Percentiles rank a stretch among this genome's conserved stretches.
Evolutionary conservation across 1,140 invertebrate genomes (phyloP).

Genomic region (Leucophenga varia): DNA sequence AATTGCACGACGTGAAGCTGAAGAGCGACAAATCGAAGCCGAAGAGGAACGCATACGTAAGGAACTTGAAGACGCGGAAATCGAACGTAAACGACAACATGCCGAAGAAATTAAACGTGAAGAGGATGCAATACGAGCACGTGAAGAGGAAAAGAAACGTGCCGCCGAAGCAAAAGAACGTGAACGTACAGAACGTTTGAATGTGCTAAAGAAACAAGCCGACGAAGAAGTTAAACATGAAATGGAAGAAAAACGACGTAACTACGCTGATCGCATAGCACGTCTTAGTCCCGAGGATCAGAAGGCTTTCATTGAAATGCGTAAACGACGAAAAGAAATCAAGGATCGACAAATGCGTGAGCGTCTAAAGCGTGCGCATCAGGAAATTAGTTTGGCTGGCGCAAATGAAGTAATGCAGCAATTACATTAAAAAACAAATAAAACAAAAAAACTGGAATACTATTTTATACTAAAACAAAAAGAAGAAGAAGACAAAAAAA

Average conservation of each 20-base stretch:
- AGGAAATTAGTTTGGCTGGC: too few species aligned
- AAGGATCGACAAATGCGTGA: constrained; percentile 27
- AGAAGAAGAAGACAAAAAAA: constrained; percentile 7
- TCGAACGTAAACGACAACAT: constrained; percentile 22
- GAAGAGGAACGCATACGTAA: constrained; percentile 37
- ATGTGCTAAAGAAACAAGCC: constrained; percentile 29
- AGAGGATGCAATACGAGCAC: constrained; percentile 19
- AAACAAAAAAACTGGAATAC: constrained; percentile 18
- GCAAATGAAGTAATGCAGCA: too few species aligned
- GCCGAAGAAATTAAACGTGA: constrained; percentile 28
- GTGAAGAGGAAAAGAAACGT: constrained; percentile 27
- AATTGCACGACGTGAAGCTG: constrained; percentile 28
- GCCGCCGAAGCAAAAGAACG: constrained; percentile 23
- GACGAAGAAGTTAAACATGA: constrained; percentile 21
- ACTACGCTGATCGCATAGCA: constrained; percentile 31
- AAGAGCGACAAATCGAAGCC: constrained; percentile 25
- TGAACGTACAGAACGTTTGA: constrained; percentile 25
- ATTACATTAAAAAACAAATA: too few species aligned
- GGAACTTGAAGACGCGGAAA: constrained; percentile 33
- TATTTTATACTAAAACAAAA: constrained; percentile 25
- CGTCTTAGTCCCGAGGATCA: constrained; percentile 38
- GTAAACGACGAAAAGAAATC: constrained; percentile 42
- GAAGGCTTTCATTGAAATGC: constrained; percentile 41
- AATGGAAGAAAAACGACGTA: constrained; percentile 27
- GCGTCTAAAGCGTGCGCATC: constrained; percentile 39